A percentile compares a stretch with the other conserved stretches of the same genome.
Evolutionary conservation across 2,113 vertebrate species (phyloP).

Genomic region (Cololabis saira): DNA sequence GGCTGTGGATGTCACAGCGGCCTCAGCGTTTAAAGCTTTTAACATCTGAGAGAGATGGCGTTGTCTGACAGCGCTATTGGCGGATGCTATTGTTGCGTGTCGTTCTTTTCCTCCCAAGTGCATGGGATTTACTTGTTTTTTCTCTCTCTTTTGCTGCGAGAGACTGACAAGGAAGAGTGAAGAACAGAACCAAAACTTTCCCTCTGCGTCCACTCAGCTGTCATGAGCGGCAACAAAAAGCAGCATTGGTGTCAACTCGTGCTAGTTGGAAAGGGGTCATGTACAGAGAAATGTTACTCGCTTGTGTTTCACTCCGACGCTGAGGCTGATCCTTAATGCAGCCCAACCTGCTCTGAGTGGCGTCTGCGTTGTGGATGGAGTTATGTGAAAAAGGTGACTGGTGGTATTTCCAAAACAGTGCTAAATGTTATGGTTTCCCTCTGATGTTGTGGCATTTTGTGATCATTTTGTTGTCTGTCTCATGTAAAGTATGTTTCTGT

Average conservation of each 20-base stretch:
- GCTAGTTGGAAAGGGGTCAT: constrained; percentile 50
- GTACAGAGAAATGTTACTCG: constrained; percentile 48
- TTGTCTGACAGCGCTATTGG: constrained; percentile 76
- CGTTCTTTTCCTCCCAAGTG: constrained; percentile 52
- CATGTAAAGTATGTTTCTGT: too few species aligned
- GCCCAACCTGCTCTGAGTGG: constrained; percentile 13
- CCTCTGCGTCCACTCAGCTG: constrained; percentile 66
- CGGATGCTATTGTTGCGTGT: constrained; percentile 75
- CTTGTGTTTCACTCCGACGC: constrained; percentile 49
- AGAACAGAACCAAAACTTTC: constrained; percentile 67
- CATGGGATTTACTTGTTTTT: constrained; percentile 69
- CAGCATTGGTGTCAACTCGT: constrained; percentile 43
- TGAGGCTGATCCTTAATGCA: constrained; percentile 29
- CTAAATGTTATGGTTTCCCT: too few species aligned
- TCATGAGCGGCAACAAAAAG: constrained; percentile 57
- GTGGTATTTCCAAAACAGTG: background rate
- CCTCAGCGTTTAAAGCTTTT: constrained; percentile 80
- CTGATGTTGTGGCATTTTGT: too few species aligned
- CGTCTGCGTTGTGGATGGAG: constrained; percentile 28
- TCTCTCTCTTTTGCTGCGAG: constrained; percentile 38
- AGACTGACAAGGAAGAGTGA: constrained; percentile 57
- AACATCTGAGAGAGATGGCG: constrained; percentile 76
- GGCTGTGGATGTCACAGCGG: constrained; percentile 73
- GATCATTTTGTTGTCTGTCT: too few species aligned
- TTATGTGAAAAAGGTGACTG: constrained; percentile 7